Percentiles rank a stretch among this genome's conserved stretches.
phyloP scores from a whole-genome alignment of 2,113 vertebrate species.

The Cheirogaleus medius region DNA sequence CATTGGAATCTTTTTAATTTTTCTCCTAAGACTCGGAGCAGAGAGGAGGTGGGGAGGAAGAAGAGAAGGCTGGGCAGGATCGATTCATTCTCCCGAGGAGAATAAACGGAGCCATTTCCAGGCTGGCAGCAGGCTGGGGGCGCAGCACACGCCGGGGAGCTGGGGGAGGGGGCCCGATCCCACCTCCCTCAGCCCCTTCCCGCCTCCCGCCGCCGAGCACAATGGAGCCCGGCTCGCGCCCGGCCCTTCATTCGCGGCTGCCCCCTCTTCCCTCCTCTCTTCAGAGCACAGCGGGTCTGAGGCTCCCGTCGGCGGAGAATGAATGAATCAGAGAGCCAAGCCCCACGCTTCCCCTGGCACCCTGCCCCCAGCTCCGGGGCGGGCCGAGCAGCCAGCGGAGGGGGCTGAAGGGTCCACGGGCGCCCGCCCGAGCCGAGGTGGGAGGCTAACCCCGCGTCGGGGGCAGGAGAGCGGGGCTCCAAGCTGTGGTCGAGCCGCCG shows the following conservation, averaged over 20 bases:
- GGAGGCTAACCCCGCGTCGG: constrained; percentile 8
- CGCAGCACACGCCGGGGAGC: constrained; percentile 61
- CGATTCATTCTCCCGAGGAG: constrained; percentile 69
- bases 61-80: constrained; percentile 63
- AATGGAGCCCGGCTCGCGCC: constrained; percentile 64
- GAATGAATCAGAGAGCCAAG: constrained; percentile 63
- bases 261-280: neutral
- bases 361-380: constrained; percentile 55
- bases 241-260: constrained; percentile 47
- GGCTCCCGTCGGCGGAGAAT: constrained; percentile 45
- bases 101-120: constrained; percentile 74
- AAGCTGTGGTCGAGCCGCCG: constrained; percentile 16
- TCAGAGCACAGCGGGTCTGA: neutral
- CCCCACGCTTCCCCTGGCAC: constrained; percentile 46
- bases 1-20: constrained; percentile 60
- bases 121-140: constrained; percentile 78
- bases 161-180: constrained; percentile 57
- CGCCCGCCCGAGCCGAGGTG: neutral
- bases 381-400: neutral
- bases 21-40: constrained; percentile 57
- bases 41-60: constrained; percentile 64
- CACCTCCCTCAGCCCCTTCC: constrained; percentile 66
- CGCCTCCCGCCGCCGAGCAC: constrained; percentile 64
- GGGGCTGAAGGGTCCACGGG: neutral
- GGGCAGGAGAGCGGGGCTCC: neutral